Conservation (phyloP, 2,113 vertebrate genomes). For the Plestiodon gilberti region DNA sequence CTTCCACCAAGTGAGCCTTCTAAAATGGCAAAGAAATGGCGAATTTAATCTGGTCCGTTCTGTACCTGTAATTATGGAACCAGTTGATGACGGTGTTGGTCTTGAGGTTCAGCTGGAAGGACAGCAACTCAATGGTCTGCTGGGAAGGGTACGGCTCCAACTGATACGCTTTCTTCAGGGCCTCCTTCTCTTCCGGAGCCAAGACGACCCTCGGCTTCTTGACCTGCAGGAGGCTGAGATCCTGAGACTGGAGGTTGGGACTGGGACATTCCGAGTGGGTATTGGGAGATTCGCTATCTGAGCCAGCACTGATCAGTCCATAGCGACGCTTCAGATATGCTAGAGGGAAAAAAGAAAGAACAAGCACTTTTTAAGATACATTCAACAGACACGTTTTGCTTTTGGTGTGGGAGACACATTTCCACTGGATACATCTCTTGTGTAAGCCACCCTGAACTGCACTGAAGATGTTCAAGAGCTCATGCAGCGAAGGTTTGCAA, state of each 20-base stretch:
- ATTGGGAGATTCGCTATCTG: conserved; percentile 92
- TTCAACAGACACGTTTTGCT: background rate
- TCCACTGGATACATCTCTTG: background rate
- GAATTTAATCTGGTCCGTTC: fast-evolving
- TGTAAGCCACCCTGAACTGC: background rate
- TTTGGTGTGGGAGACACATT: background rate
- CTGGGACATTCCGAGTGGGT: conserved; percentile 89
- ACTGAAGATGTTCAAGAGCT: background rate
- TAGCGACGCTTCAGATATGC: conserved; percentile 96
- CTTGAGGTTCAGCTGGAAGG: conserved; percentile 94
- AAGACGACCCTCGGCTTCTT: conserved; percentile 96
- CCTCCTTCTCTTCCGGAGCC: conserved; percentile 93
- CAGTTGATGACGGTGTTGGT: conserved; percentile 99
- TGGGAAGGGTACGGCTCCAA: conserved; percentile 97
- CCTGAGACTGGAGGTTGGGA: conserved; percentile 82
- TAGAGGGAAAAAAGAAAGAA: conserved; percentile 63
- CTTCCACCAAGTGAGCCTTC: background rate
- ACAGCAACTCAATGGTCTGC: conserved; percentile 95
- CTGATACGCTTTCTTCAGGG: conserved; percentile 91
- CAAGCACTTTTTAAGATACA: background rate
- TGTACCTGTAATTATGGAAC: conserved; percentile 98
- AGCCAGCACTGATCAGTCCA: conserved; percentile 89
- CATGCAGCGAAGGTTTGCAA: background rate
- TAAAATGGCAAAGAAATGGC: background rate
- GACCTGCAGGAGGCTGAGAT: conserved; percentile 89